A percentile compares a stretch with the other conserved stretches of the same genome.
These are phyloP conservation scores for Chrysina gloriosa DNA, from an alignment of 2,888 invertebrate genomes.

Conservation along the genomic window DNA sequence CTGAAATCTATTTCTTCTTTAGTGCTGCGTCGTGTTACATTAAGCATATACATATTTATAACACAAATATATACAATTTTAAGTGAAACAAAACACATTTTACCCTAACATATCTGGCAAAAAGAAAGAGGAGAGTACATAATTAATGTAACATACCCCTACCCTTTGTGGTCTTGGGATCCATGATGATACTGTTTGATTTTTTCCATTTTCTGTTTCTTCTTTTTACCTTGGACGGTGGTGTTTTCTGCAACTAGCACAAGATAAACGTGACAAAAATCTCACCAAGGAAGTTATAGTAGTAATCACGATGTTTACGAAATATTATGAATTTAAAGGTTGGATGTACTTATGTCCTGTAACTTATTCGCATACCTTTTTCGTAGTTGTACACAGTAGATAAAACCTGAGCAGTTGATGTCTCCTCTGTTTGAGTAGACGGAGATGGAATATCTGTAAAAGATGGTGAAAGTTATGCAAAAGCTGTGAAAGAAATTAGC, in stretches of 20 bases:
- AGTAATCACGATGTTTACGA: too few species aligned
- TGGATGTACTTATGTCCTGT: not conserved
- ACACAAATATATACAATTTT: too few species aligned
- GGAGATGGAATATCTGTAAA: slow-evolving; percentile 59
- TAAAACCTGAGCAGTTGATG: slow-evolving; percentile 52
- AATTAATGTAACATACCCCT: slow-evolving; percentile 52
- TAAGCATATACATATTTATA: too few species aligned
- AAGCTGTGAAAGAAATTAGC: not conserved
- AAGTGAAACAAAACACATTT: not conserved
- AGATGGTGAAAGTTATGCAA: not conserved
- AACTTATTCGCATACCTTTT: slow-evolving; percentile 52
- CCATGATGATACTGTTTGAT: slow-evolving; percentile 59
- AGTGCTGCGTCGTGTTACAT: too few species aligned
- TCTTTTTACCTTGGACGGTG: slow-evolving; percentile 55
- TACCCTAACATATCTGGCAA: not conserved
- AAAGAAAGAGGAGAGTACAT: not conserved
- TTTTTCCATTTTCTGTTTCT: slow-evolving; percentile 55
- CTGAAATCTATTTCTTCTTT: too few species aligned
- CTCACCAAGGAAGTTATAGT: not conserved
- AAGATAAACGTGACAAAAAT: not conserved
- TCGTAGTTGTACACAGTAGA: slow-evolving; percentile 50
- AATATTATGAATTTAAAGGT: not conserved
- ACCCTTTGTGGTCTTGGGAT: slow-evolving; percentile 58
- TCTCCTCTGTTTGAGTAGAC: slow-evolving; percentile 54
- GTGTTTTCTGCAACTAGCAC: slow-evolving; percentile 49